These are phyloP conservation scores for Poecile montanus DNA, from an alignment of 2,797 vertebrate genomes.

Conservation along the genomic window DNA sequence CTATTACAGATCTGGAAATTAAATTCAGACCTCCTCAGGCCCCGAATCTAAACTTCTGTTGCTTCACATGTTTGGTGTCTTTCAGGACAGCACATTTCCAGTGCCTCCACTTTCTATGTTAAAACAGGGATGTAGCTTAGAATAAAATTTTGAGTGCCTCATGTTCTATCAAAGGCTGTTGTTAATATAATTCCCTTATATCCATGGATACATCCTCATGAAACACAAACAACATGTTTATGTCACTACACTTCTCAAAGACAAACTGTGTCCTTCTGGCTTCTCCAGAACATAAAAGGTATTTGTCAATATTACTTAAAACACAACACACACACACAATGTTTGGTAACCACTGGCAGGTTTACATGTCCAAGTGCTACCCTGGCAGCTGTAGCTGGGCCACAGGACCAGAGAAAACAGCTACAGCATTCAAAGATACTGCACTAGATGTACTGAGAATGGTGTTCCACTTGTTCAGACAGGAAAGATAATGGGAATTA, in stretches of 20 bases:
- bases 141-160: not conserved
- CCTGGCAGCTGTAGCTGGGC: not conserved
- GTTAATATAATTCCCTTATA: not conserved
- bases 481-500: not conserved
- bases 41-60: not conserved
- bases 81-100: not conserved
- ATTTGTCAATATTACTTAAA: not conserved
- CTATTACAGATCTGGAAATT: not conserved
- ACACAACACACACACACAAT: not conserved
- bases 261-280: not conserved
- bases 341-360: not conserved
- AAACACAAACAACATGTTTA: not conserved
- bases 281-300: not conserved
- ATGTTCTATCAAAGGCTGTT: rapidly evolving
- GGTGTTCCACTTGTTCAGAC: not conserved
- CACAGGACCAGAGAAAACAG: not conserved
- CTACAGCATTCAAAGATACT: not conserved
- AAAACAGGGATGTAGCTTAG: not conserved
- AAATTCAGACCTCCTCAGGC: not conserved
- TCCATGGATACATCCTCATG: not conserved
- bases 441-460: not conserved
- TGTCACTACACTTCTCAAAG: not conserved
- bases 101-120: not conserved
- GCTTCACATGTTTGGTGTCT: not conserved
- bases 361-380: not conserved